Evolutionary conservation across 2,888 invertebrate species (phyloP), one percentile per base, ranked within the genome.

Genomic region (Punctoribates punctum): DNA sequence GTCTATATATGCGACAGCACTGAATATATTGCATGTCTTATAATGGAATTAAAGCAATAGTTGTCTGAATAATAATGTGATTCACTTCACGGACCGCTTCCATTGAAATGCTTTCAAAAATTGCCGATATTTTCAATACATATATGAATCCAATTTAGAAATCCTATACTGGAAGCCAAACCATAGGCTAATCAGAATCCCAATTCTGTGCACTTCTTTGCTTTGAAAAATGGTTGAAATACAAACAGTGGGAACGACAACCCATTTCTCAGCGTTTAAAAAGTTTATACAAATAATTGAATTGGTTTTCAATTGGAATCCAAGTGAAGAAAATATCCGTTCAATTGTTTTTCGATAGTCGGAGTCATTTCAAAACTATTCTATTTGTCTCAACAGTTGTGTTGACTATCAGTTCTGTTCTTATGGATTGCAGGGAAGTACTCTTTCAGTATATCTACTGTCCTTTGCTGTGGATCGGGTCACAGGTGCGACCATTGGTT

Each of bases 401-500:
- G 9, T 51, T 2, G 51, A 17, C 15, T 1, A 15, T 29, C 9
- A 29, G 27, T 25, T 11, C 1, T 0, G 9, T 42, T 25, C 13
- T 0, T 60, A 27, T 60, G 60, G 1, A 27, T 60, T 27, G 27
- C 27, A 13, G 27, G 60, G 27, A 27, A 60, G 27, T 25, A 6
- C 13, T 60, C 13, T 60, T 60, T 15, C 13, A 13, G 42, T 42
- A 42, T 42, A 42, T 42, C 11, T 42, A 11, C 42, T 42, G 42
- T 54, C 54, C 23, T 23, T 54, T 27, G 62, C 62, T 62, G 15
- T 25, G 46, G 72, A 23, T 72, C 15, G 11, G 72, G 72, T 48
- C 72, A 72, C 72, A 72, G 72, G 72, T 72, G 72, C 48, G 72
- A 46, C 72, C 25, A 72, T 42, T 25, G 72, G 72, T 72, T 72